Evolutionary conservation across 1,140 invertebrate species (phyloP).

Genomic region (Lucilia cuprina): DNA sequence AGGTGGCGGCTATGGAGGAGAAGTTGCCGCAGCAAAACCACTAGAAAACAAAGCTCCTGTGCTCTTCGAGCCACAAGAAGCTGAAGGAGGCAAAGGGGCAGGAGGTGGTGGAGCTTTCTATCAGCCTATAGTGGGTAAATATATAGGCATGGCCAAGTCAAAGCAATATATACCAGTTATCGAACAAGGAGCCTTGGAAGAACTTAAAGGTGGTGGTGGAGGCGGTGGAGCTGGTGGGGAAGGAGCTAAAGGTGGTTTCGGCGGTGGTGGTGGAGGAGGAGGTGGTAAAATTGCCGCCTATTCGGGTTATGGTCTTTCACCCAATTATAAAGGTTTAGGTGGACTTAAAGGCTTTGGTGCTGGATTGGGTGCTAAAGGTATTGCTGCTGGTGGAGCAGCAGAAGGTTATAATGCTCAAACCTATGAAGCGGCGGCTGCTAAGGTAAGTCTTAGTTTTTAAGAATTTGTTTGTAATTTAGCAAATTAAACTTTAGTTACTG

Average conservation of each 20-base stretch:
- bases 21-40: slow-evolving; percentile 38
- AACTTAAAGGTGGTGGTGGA: slow-evolving; percentile 37
- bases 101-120: background rate
- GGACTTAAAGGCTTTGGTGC: slow-evolving; percentile 12
- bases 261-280: slow-evolving; percentile 5
- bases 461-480: background rate
- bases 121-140: slow-evolving; percentile 9
- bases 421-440: background rate
- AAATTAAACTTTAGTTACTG: background rate
- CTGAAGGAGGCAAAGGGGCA: background rate
- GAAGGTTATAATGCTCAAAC: background rate
- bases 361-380: background rate
- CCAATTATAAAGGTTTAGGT: slow-evolving; percentile 51
- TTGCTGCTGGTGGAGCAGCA: background rate
- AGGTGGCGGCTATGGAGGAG: background rate
- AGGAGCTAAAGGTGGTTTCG: background rate
- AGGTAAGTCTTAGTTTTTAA: background rate
- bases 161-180: slow-evolving; percentile 59
- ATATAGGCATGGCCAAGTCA: slow-evolving; percentile 45
- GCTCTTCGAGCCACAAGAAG: slow-evolving; percentile 47
- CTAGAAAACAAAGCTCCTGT: slow-evolving; percentile 56
- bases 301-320: slow-evolving; percentile 52
- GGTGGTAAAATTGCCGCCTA: slow-evolving; percentile 42
- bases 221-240: slow-evolving; percentile 33
- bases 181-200: slow-evolving; percentile 47